Percentiles rank a stretch among this genome's conserved stretches.
Evolutionary conservation across 2,113 vertebrate genomes (phyloP).

Genomic region (Elgaria multicarinata): DNA sequence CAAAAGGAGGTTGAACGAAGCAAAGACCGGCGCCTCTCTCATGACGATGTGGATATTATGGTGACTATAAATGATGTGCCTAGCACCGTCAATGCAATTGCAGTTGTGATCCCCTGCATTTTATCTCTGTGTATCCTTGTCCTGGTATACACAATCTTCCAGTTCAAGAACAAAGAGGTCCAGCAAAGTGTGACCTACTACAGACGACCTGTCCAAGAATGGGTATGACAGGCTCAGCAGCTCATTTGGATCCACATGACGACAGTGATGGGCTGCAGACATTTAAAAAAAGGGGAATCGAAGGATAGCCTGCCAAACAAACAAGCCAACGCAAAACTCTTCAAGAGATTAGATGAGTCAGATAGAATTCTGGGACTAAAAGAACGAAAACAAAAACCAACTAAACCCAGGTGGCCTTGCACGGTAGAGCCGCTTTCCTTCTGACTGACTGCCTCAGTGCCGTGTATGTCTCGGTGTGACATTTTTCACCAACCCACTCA

Average conservation of each 20-base stretch:
- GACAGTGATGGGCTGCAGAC: conserved; percentile 71
- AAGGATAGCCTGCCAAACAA: conserved; percentile 62
- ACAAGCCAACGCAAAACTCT: conserved; percentile 39
- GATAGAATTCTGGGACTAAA: conserved; percentile 70
- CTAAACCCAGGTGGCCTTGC: conserved; percentile 67
- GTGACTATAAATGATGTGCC: conserved; percentile 95
- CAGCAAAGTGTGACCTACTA: conserved; percentile 94
- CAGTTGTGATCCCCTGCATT: conserved; percentile 97
- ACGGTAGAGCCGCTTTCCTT: conserved; percentile 63
- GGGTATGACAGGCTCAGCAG: conserved; percentile 89
- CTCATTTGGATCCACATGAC: conserved; percentile 61
- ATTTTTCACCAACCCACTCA: conserved; percentile 61
- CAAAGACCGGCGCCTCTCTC: conserved; percentile 89
- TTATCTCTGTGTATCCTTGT: conserved; percentile 97
- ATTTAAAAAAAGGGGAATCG: conserved; percentile 46
- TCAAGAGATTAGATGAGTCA: conserved; percentile 63
- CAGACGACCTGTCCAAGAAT: conserved; percentile 98
- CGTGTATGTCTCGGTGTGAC: conserved; percentile 61
- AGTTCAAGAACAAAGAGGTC: conserved; percentile 98
- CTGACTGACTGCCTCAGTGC: conserved; percentile 63
- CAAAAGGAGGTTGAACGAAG: conserved; percentile 92
- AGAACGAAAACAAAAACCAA: conserved; percentile 69
- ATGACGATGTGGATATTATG: conserved; percentile 97
- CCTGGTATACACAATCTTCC: conserved; percentile 97
- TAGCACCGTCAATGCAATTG: conserved; percentile 94